A percentile compares a stretch with the other conserved stretches of the same genome.
Conservation (phyloP, 2,797 vertebrate species). For the Esox lucius region DNA sequence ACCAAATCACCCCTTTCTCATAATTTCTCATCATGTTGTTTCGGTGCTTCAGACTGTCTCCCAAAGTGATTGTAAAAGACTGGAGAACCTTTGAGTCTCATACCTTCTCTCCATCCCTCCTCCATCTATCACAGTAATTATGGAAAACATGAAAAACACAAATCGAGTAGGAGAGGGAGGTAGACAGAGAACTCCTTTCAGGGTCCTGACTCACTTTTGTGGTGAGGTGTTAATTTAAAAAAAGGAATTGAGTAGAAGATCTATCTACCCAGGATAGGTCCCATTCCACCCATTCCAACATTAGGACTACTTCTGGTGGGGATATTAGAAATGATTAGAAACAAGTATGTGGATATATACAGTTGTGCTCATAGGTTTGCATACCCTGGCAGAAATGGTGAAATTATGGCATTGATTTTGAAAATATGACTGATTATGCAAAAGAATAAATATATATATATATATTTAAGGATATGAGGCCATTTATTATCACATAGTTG, state of each 20-base stretch:
- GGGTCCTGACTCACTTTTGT: slow-evolving; percentile 25
- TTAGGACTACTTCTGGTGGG: no score
- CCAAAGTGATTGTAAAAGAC: slow-evolving; percentile 10
- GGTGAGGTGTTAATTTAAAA: slow-evolving; percentile 7
- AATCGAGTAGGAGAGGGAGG: slow-evolving; percentile 12
- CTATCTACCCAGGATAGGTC: background rate
- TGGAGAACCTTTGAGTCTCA: slow-evolving; percentile 8
- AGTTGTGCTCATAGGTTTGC: no score
- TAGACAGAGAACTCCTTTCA: slow-evolving; percentile 66
- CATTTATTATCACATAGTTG: no score
- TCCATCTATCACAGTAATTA: slow-evolving; percentile 35
- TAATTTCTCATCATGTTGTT: background rate
- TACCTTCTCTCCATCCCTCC: slow-evolving; percentile 3
- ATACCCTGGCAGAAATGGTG: no score
- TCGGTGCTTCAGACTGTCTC: background rate
- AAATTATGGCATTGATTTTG: no score
- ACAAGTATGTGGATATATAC: no score
- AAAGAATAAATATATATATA: no score
- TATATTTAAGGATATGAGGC: no score
- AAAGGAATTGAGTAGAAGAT: slow-evolving; percentile 36
- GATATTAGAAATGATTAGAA: no score
- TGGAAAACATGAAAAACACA: slow-evolving; percentile 21
- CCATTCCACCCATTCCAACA: no score
- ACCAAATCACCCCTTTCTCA: background rate
- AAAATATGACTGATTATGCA: no score